phyloP scores from a whole-genome alignment of 2,888 invertebrate species.

The Kryphioiulus occultus region DNA sequence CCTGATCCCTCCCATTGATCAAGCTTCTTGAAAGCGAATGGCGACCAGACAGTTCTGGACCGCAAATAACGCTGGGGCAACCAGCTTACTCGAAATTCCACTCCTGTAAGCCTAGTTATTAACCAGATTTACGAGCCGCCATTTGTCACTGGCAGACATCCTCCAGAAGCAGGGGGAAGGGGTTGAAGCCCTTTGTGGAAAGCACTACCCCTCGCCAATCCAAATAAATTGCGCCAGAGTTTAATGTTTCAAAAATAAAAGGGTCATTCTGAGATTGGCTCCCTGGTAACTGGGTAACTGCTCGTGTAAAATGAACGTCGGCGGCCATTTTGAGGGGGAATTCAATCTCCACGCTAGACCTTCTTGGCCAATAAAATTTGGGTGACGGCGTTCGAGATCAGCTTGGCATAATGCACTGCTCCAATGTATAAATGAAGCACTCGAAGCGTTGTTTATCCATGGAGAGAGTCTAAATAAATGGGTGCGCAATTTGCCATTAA shows the following conservation, averaged over 20 bases:
- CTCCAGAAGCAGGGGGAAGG: background rate
- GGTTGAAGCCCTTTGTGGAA: background rate
- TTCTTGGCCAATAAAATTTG: background rate
- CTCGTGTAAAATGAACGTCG: background rate
- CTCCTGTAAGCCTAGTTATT: background rate
- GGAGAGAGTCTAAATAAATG: background rate
- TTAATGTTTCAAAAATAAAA: slow-evolving; percentile 4
- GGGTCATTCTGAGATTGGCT: background rate
- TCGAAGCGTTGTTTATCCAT: background rate
- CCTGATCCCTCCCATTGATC: background rate
- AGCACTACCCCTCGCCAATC: background rate
- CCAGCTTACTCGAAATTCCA: background rate
- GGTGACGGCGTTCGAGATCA: background rate
- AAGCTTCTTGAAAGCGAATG: background rate
- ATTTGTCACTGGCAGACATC: background rate
- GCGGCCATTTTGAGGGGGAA: background rate
- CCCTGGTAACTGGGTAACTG: background rate
- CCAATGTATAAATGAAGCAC: background rate
- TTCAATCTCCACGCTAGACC: background rate
- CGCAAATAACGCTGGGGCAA: background rate
- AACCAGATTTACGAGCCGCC: slow-evolving; percentile 2
- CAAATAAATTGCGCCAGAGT: background rate
- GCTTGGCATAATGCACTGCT: background rate
- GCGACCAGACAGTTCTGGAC: background rate
- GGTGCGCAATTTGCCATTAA: slow-evolving; percentile 6